A percentile compares a stretch with the other conserved stretches of the same genome.
Evolutionary conservation across 2,797 vertebrate species (phyloP).

Genomic region (Crenichthys baileyi): DNA sequence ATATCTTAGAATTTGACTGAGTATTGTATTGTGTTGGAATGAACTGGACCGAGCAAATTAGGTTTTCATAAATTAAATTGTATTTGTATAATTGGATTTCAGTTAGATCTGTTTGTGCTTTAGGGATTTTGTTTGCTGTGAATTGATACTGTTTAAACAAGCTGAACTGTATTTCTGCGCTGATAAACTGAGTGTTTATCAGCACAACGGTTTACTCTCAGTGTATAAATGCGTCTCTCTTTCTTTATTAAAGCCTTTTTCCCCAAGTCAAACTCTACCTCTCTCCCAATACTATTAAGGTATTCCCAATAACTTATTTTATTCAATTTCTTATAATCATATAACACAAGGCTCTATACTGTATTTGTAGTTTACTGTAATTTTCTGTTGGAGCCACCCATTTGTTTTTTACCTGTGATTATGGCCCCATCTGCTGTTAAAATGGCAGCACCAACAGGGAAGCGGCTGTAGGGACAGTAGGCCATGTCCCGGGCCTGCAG

Average conservation of each 20-base stretch:
- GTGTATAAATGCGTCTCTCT: too few species aligned
- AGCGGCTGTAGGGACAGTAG: constrained; percentile 82
- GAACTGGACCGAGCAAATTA: too few species aligned
- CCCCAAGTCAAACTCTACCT: not conserved
- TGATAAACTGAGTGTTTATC: too few species aligned
- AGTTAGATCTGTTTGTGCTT: not conserved
- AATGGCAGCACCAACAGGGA: constrained; percentile 81
- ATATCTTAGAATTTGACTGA: too few species aligned
- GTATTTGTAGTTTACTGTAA: not conserved
- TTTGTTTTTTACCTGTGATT: constrained; percentile 75
- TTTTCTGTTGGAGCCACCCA: not conserved
- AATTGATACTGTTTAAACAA: not conserved
- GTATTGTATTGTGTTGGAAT: too few species aligned
- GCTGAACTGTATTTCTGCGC: not conserved
- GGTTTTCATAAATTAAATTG: not conserved
- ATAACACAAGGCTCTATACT: not conserved
- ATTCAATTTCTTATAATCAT: not conserved
- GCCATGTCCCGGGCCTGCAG: constrained; percentile 76
- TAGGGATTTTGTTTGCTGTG: not conserved
- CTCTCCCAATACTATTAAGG: not conserved
- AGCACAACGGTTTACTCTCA: too few species aligned
- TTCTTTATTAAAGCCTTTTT: too few species aligned
- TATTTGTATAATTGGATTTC: not conserved
- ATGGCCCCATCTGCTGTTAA: constrained; percentile 79
- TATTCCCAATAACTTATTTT: not conserved